Percentiles rank a stretch among this genome's conserved stretches.
Evolutionary conservation across 2,797 vertebrate species (phyloP).

Genomic region (Tamandua tetradactyla): DNA sequence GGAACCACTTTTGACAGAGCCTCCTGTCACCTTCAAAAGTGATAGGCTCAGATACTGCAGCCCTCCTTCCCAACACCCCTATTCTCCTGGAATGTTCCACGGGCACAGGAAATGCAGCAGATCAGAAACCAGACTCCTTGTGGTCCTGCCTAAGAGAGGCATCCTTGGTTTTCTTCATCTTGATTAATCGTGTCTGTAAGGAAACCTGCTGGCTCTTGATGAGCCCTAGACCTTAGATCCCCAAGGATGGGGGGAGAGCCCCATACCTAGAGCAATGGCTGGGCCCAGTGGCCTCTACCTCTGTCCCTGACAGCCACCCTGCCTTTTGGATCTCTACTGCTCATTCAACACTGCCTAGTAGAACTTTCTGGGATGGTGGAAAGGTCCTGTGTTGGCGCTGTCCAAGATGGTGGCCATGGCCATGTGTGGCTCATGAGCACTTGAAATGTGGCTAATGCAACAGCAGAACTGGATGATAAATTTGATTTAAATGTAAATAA

Average conservation of each 20-base stretch:
- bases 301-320: neutral
- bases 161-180: neutral
- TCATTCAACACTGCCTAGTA: neutral
- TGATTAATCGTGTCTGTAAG: neutral
- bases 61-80: neutral
- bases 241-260: neutral
- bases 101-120: neutral
- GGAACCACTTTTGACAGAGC: neutral
- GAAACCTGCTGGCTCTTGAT: neutral
- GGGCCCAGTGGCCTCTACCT: neutral
- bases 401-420: neutral
- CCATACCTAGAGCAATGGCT: neutral
- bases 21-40: neutral
- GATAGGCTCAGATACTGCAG: neutral
- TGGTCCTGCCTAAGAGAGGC: neutral
- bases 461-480: neutral
- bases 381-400: neutral
- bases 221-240: neutral
- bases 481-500: neutral
- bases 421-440: neutral
- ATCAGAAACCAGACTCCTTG: neutral
- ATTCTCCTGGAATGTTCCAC: neutral
- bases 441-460: neutral
- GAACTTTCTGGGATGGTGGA: neutral
- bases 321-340: too few relatives aligned